Evolutionary conservation across 1,140 invertebrate genomes (phyloP).

Genomic region (Gryllus bimaculatus): DNA sequence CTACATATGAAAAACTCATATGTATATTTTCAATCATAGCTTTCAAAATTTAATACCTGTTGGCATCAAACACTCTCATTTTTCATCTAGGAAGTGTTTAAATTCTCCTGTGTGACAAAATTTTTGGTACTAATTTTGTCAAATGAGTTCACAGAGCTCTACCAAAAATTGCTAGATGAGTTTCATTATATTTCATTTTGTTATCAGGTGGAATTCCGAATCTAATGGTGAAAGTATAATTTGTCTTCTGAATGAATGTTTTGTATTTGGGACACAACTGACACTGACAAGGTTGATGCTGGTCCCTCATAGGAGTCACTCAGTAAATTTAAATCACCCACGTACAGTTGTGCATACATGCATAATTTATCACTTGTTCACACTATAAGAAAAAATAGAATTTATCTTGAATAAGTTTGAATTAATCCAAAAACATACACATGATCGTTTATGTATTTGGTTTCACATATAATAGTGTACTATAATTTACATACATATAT

Average conservation of each 20-base stretch:
- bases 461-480: background rate
- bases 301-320: constrained; percentile 10
- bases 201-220: too few species aligned
- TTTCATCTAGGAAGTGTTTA: background rate
- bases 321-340: background rate
- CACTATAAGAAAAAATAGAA: constrained; percentile 6
- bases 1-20: background rate
- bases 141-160: background rate
- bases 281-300: background rate
- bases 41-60: background rate
- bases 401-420: background rate
- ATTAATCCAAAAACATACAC: background rate
- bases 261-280: background rate
- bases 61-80: background rate
- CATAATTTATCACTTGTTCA: constrained; percentile 10
- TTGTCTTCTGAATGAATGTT: background rate
- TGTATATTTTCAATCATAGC: background rate
- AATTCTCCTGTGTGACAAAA: background rate
- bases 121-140: background rate
- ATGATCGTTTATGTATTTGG: background rate
- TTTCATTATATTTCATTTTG: too few species aligned
- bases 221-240: background rate
- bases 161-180: too few species aligned
- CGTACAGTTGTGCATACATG: background rate
- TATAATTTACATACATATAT: background rate